Evolutionary conservation across 2,888 invertebrate species (phyloP).

Genomic region (Chelonus formosanus): DNA sequence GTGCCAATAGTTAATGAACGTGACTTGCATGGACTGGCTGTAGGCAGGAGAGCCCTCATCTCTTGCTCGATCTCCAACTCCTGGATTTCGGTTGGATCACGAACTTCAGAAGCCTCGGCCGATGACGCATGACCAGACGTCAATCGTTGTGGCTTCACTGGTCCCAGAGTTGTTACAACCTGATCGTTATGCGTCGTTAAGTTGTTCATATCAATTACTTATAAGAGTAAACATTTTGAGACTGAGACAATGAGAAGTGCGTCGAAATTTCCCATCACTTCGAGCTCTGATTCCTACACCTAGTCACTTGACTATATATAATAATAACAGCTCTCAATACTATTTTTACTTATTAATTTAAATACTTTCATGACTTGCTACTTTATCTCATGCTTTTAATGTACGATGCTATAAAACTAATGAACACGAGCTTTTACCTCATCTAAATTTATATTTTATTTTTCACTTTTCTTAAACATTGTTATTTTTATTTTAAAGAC

Average conservation of each 20-base stretch:
- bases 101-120: constrained; percentile 53
- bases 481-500: too few species aligned
- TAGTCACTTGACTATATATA: constrained; percentile 9
- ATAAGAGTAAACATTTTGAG: constrained; percentile 2
- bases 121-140: constrained; percentile 58
- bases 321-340: not conserved
- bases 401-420: too few species aligned
- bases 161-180: constrained; percentile 83
- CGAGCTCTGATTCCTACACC: constrained; percentile 16
- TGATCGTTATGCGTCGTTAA: constrained; percentile 52
- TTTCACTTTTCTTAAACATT: too few species aligned
- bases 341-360: too few species aligned
- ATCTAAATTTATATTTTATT: too few species aligned
- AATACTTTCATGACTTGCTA: too few species aligned
- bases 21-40: constrained; percentile 67
- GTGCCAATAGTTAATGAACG: constrained; percentile 48
- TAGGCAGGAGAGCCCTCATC: constrained; percentile 65
- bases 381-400: too few species aligned
- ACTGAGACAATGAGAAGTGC: not conserved
- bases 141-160: constrained; percentile 78
- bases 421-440: too few species aligned
- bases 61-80: constrained; percentile 58
- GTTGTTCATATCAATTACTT: not conserved
- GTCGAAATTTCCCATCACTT: constrained; percentile 4
- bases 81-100: constrained; percentile 51